Percentiles rank a stretch among this genome's conserved stretches.
phyloP scores from a whole-genome alignment of 2,113 vertebrate species.

The Herpetotheres cachinnans region DNA sequence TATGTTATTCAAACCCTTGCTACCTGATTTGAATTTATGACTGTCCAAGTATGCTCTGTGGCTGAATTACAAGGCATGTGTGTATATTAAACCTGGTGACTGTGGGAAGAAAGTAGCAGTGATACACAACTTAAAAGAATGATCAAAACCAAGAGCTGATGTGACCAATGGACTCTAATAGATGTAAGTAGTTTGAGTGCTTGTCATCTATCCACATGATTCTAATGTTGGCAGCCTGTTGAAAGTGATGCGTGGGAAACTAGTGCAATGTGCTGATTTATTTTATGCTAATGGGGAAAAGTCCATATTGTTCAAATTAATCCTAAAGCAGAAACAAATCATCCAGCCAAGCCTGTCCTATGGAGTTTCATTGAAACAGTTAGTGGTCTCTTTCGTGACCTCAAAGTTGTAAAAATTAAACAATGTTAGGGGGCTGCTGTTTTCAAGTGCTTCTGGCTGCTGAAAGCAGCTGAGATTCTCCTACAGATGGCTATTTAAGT shows the following conservation, averaged over 20 bases:
- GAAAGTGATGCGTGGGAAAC: slow-evolving; percentile 61
- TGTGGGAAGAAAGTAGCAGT: slow-evolving; percentile 1
- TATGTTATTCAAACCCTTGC: neutral
- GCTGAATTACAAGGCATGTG: neutral
- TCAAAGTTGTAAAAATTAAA: slow-evolving; percentile 54
- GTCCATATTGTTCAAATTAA: slow-evolving; percentile 65
- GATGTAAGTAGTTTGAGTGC: neutral
- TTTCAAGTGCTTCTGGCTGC: slow-evolving; percentile 55
- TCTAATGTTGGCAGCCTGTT: slow-evolving; percentile 14
- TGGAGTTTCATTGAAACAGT: slow-evolving; percentile 55
- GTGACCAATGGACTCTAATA: neutral
- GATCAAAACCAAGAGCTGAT: slow-evolving; percentile 28
- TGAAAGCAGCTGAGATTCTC: slow-evolving; percentile 33
- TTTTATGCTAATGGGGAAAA: slow-evolving; percentile 45
- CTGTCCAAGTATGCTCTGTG: neutral
- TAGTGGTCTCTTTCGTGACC: slow-evolving; percentile 47
- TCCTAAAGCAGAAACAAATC: slow-evolving; percentile 46
- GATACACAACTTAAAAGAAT: neutral
- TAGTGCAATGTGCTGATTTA: slow-evolving; percentile 43
- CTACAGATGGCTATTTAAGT: slow-evolving; percentile 40
- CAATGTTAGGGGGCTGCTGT: slow-evolving; percentile 25
- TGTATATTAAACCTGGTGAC: neutral
- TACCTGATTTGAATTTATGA: slow-evolving; percentile 37
- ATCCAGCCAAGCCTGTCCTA: slow-evolving; percentile 29
- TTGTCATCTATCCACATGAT: slow-evolving; percentile 26